Percentiles rank a stretch among this genome's conserved stretches.
These are phyloP conservation scores for Amphiura filiformis DNA, from an alignment of 35 echinoderm and acorn worm genomes.

Conservation along the genomic window DNA sequence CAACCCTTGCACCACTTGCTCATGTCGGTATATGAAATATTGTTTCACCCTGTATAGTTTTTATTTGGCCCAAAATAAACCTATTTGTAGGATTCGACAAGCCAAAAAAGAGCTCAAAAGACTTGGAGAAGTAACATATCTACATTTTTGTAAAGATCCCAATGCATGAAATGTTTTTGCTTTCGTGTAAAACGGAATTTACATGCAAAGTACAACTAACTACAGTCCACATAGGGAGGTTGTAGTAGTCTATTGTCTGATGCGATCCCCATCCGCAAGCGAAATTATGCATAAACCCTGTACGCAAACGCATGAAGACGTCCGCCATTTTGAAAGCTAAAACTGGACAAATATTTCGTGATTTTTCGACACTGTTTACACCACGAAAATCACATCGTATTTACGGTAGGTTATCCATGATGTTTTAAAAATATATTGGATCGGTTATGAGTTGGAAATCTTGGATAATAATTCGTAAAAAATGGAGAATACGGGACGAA, in stretches of 20 bases:
- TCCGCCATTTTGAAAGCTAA: conserved; percentile 89
- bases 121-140: not conserved
- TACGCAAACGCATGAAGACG: conserved; percentile 70
- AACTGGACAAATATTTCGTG: conserved; percentile 50
- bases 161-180: not conserved
- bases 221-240: not conserved
- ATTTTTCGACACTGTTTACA: conserved; percentile 27
- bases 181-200: not conserved
- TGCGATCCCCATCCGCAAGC: conserved; percentile 72
- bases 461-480: conserved; percentile 3
- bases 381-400: conserved; percentile 34
- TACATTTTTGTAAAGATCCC: not conserved
- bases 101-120: not conserved
- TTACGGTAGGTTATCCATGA: conserved; percentile 50
- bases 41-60: not conserved
- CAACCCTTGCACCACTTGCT: too few species aligned
- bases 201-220: not conserved
- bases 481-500: not conserved
- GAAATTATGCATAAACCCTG: conserved; percentile 94
- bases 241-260: conserved; percentile 62
- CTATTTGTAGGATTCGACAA: not conserved
- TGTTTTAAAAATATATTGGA: not conserved
- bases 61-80: not conserved
- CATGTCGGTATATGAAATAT: too few species aligned
- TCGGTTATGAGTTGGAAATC: not conserved